These are phyloP conservation scores for Atta cephalotes DNA, from an alignment of 1,140 invertebrate genomes.

Conservation along the genomic window DNA sequence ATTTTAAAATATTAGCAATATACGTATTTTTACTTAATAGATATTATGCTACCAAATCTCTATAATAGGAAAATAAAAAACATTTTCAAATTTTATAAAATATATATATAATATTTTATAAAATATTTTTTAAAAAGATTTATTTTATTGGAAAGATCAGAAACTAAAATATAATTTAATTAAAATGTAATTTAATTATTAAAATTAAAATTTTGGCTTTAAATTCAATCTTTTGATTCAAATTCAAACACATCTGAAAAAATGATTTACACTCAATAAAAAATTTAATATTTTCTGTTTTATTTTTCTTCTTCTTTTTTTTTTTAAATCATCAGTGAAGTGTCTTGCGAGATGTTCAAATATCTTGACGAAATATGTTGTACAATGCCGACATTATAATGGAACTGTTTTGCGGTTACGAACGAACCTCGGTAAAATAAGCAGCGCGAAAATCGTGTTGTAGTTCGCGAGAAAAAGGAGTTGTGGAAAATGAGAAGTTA, in stretches of 20 bases:
- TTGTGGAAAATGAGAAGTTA: constrained; percentile 16
- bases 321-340: neutral
- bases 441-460: constrained; percentile 30
- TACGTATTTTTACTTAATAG: neutral
- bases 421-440: constrained; percentile 32
- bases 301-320: neutral
- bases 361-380: constrained; percentile 11
- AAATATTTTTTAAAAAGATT: neutral
- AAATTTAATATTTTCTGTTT: neutral
- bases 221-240: neutral
- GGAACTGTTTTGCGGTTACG: constrained; percentile 33
- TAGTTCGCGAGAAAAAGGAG: constrained; percentile 29
- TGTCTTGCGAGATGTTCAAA: neutral
- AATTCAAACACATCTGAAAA: neutral
- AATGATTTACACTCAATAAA: neutral
- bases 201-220: too few relatives aligned
- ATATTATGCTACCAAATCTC: neutral
- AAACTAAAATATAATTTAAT: too few relatives aligned
- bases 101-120: neutral
- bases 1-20: neutral
- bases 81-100: neutral
- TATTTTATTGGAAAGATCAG: neutral
- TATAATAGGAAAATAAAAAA: neutral
- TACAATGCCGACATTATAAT: constrained; percentile 9
- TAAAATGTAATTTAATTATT: neutral